phyloP scores from a whole-genome alignment of 2,113 vertebrate species.

The Hemicordylus capensis region DNA sequence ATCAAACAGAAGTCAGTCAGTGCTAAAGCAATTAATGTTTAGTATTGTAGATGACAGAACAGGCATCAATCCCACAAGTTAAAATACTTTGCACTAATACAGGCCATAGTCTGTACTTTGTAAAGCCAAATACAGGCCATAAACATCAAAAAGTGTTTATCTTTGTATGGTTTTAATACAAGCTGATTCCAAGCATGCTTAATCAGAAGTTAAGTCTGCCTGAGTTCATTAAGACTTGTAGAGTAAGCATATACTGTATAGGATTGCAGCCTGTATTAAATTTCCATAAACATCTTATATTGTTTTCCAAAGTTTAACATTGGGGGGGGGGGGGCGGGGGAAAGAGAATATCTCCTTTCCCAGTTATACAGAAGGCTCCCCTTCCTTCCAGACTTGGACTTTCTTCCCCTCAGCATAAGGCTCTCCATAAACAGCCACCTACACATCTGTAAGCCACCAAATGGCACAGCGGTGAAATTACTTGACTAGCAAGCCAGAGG shows the following conservation, averaged over 20 bases:
- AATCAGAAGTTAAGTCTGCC: background rate
- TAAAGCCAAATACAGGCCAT: background rate
- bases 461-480: no score
- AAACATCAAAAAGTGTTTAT: background rate
- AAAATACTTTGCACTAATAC: background rate
- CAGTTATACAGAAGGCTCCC: background rate
- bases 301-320: background rate
- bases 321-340: background rate
- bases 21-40: rapidly evolving
- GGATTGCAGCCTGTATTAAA: background rate
- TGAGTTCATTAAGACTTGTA: background rate
- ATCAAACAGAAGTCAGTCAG: rapidly evolving
- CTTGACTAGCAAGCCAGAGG: no score
- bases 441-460: no score
- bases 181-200: background rate
- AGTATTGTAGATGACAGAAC: background rate
- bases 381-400: background rate
- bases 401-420: background rate
- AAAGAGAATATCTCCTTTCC: background rate
- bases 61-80: background rate
- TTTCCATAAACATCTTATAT: background rate
- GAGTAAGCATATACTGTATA: background rate
- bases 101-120: no score
- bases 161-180: background rate
- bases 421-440: background rate